Percentiles rank a stretch among this genome's conserved stretches.
These are phyloP conservation scores for Odontocolon sp. DNA, from an alignment of 2,888 invertebrate genomes.

Conservation along the genomic window DNA sequence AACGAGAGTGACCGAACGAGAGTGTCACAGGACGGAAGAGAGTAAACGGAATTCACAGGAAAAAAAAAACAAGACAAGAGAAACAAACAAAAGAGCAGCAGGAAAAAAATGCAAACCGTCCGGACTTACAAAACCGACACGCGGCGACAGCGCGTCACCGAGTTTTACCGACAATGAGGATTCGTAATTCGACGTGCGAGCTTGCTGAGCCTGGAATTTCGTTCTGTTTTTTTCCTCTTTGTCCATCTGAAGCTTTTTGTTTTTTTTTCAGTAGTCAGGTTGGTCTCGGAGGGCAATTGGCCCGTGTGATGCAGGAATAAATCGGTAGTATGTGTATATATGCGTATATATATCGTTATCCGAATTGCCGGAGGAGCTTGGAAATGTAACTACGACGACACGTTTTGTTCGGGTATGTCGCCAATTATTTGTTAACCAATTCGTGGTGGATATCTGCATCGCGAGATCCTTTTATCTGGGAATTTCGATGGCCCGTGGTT, in stretches of 20 bases:
- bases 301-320: neutral
- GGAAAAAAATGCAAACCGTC: constrained; percentile 33
- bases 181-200: constrained; percentile 67
- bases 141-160: constrained; percentile 66
- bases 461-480: constrained; percentile 8
- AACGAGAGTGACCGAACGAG: constrained; percentile 5
- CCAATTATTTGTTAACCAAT: constrained; percentile 48
- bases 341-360: neutral
- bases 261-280: constrained; percentile 5
- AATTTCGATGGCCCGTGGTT: neutral
- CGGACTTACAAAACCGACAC: constrained; percentile 61
- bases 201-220: constrained; percentile 63
- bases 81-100: constrained; percentile 12
- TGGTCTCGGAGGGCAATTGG: constrained; percentile 6
- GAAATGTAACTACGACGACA: constrained; percentile 1
- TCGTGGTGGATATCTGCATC: constrained; percentile 4
- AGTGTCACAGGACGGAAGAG: constrained; percentile 44
- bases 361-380: neutral
- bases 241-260: constrained; percentile 11
- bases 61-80: constrained; percentile 20
- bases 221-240: constrained; percentile 5
- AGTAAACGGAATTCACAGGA: constrained; percentile 39
- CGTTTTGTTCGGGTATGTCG: constrained; percentile 18
- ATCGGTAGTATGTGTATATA: neutral
- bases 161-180: constrained; percentile 65